Evolutionary conservation across 92 coral and sea anemone species (phyloP).

Genomic region (Zoanthus sociatus): DNA sequence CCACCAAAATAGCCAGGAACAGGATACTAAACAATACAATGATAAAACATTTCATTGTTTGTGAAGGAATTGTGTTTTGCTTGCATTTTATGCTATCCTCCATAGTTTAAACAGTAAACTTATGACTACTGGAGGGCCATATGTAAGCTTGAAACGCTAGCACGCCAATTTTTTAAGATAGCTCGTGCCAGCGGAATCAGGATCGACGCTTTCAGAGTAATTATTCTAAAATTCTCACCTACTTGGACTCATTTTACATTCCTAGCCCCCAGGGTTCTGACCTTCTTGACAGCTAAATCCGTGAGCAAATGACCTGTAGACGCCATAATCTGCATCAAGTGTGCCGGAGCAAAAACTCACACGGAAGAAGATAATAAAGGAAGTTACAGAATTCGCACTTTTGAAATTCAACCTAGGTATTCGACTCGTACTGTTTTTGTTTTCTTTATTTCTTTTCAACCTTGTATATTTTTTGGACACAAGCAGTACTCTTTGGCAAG

Average conservation of each 20-base stretch:
- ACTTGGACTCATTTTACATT: neutral
- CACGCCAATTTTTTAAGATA: slow-evolving; percentile 37
- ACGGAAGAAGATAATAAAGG: too few species aligned
- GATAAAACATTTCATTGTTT: slow-evolving; percentile 28
- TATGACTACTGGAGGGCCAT: neutral
- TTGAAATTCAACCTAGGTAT: too few species aligned
- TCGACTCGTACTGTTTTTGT: too few species aligned
- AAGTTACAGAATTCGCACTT: too few species aligned
- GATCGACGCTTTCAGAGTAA: neutral
- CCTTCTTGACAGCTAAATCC: neutral
- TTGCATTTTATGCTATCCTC: neutral
- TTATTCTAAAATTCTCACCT: slow-evolving; percentile 4
- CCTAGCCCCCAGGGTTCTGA: neutral
- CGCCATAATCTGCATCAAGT: too few species aligned
- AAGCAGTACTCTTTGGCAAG: too few species aligned
- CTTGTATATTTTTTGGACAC: too few species aligned
- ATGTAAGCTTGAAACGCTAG: neutral
- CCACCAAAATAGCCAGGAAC: slow-evolving; percentile 63
- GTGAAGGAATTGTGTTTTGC: neutral
- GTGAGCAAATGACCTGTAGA: neutral
- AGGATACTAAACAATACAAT: slow-evolving; percentile 67
- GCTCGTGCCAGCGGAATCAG: slow-evolving; percentile 25
- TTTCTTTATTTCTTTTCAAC: too few species aligned
- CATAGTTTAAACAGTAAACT: neutral
- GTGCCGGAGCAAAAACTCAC: too few species aligned